Percentiles rank a stretch among this genome's conserved stretches.
Conservation (phyloP, 2,888 invertebrate genomes). For the Orgyia antiqua region DNA sequence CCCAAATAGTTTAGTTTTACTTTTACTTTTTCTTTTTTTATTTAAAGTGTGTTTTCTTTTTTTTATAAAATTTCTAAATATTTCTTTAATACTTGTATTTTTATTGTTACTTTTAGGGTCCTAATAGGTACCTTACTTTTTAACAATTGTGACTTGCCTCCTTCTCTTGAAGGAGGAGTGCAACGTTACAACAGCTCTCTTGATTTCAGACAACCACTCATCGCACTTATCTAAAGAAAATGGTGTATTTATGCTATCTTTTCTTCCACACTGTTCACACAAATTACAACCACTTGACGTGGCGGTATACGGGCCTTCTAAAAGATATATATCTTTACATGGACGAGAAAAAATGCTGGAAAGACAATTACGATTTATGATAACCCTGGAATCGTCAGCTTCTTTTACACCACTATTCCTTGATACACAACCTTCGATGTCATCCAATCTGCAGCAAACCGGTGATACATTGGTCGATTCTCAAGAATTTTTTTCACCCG, state of each 20-base stretch:
- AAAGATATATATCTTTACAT: conserved; percentile 12
- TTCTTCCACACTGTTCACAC: conserved; percentile 21
- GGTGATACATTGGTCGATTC: neutral
- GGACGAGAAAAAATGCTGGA: conserved; percentile 11
- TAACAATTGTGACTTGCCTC: too few relatives aligned
- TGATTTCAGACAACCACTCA: too few relatives aligned
- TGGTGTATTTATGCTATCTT: conserved; percentile 19
- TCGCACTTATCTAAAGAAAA: too few relatives aligned
- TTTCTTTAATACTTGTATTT: too few relatives aligned
- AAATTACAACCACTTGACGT: conserved; percentile 19
- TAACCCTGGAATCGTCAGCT: conserved; percentile 10
- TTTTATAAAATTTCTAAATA: too few relatives aligned
- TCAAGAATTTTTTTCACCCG: neutral
- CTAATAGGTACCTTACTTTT: too few relatives aligned
- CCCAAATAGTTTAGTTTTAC: too few relatives aligned
- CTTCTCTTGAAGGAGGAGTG: too few relatives aligned
- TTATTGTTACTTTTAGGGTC: too few relatives aligned
- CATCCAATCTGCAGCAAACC: neutral
- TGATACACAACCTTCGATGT: neutral
- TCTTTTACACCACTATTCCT: neutral
- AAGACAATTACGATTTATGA: conserved; percentile 21
- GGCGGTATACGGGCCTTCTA: conserved; percentile 14
- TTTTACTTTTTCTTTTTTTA: too few relatives aligned
- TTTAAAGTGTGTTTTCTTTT: too few relatives aligned
- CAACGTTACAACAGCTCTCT: too few relatives aligned